Conservation (phyloP, 1,140 invertebrate genomes). For the Procambarus virginalis region DNA sequence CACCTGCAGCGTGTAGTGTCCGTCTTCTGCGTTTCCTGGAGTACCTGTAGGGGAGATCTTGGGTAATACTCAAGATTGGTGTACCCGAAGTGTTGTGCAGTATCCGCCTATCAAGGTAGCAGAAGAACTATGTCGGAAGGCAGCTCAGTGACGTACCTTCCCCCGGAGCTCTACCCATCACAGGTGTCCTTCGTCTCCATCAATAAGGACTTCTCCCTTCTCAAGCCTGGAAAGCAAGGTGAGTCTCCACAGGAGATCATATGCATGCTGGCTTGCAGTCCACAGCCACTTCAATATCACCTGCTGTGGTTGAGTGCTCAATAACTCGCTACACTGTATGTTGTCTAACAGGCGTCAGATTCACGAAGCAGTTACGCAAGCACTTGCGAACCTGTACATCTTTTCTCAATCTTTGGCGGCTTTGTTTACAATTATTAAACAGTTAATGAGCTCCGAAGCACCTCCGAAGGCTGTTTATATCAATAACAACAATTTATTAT, state of each 20-base stretch:
- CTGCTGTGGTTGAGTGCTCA: too few relatives aligned
- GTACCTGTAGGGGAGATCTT: background rate
- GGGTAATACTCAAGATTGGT: background rate
- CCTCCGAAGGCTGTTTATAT: too few relatives aligned
- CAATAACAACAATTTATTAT: too few relatives aligned
- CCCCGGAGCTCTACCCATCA: background rate
- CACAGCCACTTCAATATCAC: too few relatives aligned
- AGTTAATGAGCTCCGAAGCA: too few relatives aligned
- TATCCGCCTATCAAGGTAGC: background rate
- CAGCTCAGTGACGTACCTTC: background rate
- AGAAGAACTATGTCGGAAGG: background rate
- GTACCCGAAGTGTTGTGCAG: background rate
- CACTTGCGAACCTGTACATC: too few relatives aligned
- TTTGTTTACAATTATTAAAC: too few relatives aligned
- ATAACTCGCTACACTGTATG: too few relatives aligned
- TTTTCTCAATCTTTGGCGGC: too few relatives aligned
- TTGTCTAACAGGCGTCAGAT: too few relatives aligned
- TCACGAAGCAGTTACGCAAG: too few relatives aligned
- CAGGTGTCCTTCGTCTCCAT: constrained; percentile 8
- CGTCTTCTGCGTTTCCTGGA: background rate
- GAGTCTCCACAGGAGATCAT: background rate
- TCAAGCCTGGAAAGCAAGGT: constrained; percentile 17
- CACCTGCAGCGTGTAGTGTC: background rate
- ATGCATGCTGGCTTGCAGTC: too few relatives aligned
- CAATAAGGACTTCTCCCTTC: constrained; percentile 11